phyloP scores from a whole-genome alignment of 2,797 vertebrate species.

The Muscicapa striata region DNA sequence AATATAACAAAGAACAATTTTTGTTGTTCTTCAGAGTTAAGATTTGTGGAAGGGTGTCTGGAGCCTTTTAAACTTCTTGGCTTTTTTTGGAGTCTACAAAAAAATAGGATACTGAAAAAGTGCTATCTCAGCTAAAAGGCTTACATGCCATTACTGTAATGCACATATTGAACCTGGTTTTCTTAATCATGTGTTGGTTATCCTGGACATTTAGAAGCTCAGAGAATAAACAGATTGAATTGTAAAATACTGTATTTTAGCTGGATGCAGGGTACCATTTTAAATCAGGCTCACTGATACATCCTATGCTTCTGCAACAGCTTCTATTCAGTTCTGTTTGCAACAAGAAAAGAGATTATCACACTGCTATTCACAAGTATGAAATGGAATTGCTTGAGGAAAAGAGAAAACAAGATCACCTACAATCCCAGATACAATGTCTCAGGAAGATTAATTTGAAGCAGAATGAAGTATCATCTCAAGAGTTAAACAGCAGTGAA shows the following conservation, averaged over 20 bases:
- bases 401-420: slow-evolving; percentile 67
- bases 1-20: background rate
- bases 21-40: background rate
- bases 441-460: slow-evolving; percentile 22
- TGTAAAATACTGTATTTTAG: background rate
- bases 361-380: slow-evolving; percentile 52
- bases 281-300: background rate
- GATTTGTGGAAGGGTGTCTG: background rate
- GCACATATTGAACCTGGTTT: background rate
- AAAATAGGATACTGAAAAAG: background rate
- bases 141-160: background rate
- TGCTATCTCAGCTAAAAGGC: background rate
- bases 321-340: slow-evolving; percentile 57
- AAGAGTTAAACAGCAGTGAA: slow-evolving; percentile 22
- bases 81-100: background rate
- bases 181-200: background rate
- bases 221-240: background rate
- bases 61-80: background rate
- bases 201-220: background rate
- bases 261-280: background rate
- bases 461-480: background rate
- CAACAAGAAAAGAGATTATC: slow-evolving; percentile 60
- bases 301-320: slow-evolving; percentile 40
- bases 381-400: slow-evolving; percentile 66
- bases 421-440: slow-evolving; percentile 45